phyloP scores from a whole-genome alignment of 2,888 invertebrate species.

The Melinaea menophilus region DNA sequence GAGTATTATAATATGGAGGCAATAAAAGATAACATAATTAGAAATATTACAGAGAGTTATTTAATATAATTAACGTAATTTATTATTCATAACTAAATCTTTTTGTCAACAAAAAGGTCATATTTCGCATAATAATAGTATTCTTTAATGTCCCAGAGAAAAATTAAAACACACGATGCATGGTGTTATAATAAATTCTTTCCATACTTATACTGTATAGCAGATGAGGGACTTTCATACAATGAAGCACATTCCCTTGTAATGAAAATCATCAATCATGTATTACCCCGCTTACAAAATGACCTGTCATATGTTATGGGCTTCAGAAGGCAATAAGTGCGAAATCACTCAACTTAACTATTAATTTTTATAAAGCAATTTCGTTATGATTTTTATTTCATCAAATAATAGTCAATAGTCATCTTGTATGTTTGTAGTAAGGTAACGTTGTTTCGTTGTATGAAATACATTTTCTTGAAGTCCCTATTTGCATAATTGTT shows the following conservation, averaged over 20 bases:
- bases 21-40: no score
- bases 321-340: background rate
- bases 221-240: background rate
- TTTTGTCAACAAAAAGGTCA: no score
- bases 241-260: background rate
- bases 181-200: background rate
- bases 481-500: conserved; percentile 15
- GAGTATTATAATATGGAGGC: no score
- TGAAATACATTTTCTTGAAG: background rate
- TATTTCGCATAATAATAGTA: no score
- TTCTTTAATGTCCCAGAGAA: no score
- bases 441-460: background rate
- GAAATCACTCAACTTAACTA: background rate
- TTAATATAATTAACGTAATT: no score
- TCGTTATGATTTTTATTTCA: no score
- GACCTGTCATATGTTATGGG: conserved; percentile 1
- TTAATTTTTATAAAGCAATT: background rate
- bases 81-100: no score
- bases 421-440: background rate
- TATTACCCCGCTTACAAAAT: background rate
- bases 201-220: background rate
- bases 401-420: no score
- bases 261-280: conserved; percentile 2
- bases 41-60: no score
- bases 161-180: no score